Conservation (phyloP, 1,140 invertebrate genomes). For the Diplogasteroides magnus region DNA sequence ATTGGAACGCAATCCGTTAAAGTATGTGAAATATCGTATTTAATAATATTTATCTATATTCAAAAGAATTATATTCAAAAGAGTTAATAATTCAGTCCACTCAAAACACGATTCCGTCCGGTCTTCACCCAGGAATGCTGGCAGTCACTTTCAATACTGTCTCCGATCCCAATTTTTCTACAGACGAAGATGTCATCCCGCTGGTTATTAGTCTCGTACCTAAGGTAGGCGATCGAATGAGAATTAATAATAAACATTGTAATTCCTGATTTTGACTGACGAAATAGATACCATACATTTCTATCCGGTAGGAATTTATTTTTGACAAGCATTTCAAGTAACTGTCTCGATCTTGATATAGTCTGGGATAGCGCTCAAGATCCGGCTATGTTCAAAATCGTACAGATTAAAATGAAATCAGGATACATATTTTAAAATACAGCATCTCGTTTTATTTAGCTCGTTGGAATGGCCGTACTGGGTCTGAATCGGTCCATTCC, state of each 20-base stretch:
- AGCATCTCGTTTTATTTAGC: background rate
- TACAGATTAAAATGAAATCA: no score
- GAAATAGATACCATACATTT: no score
- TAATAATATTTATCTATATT: no score
- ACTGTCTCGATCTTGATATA: no score
- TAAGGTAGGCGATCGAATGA: slow-evolving; percentile 23
- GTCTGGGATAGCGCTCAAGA: no score
- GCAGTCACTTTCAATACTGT: slow-evolving; percentile 45
- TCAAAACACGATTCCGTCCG: background rate
- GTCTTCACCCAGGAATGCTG: slow-evolving; percentile 40
- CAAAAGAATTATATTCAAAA: no score
- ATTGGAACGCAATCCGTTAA: slow-evolving; percentile 53
- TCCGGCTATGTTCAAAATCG: no score
- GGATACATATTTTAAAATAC: no score
- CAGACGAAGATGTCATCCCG: slow-evolving; percentile 44
- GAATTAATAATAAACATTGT: no score
- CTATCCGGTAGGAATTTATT: background rate
- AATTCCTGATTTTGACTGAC: no score
- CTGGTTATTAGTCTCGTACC: slow-evolving; percentile 46
- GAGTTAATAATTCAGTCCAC: background rate
- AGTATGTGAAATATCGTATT: slow-evolving; percentile 25
- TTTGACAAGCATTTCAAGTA: background rate
- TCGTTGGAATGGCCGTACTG: slow-evolving; percentile 27
- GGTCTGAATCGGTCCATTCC: slow-evolving; percentile 22
- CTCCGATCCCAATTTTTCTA: slow-evolving; percentile 41